phyloP scores from a whole-genome alignment of 2,888 invertebrate genomes.

The Euspilapteryx auroguttella region DNA sequence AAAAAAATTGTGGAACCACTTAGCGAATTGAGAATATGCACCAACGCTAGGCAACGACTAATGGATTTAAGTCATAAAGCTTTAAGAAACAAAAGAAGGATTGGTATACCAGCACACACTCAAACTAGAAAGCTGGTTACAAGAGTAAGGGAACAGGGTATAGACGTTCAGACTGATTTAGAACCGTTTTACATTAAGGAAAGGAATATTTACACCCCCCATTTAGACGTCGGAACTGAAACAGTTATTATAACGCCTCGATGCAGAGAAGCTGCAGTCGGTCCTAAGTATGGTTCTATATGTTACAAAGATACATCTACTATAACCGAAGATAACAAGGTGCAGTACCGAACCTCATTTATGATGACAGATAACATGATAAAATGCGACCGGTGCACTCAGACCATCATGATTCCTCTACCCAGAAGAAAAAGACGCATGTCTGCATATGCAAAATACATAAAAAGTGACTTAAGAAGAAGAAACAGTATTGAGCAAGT shows the following conservation, averaged over 20 bases:
- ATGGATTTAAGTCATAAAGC: conserved; percentile 64
- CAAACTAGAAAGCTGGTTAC: conserved; percentile 56
- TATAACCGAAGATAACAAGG: conserved; percentile 25
- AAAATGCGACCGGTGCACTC: conserved; percentile 25
- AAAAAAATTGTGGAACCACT: conserved; percentile 42
- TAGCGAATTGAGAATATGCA: conserved; percentile 59
- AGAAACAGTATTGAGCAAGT: conserved; percentile 22
- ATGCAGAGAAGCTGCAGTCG: conserved; percentile 45
- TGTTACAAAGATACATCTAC: conserved; percentile 26
- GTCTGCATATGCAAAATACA: conserved; percentile 15
- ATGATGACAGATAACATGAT: conserved; percentile 32
- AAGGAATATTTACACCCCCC: conserved; percentile 18
- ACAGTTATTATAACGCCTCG: conserved; percentile 44
- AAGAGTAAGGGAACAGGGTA: conserved; percentile 59
- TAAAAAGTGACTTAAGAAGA: conserved; percentile 14
- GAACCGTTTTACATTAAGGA: conserved; percentile 31
- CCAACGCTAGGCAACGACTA: conserved; percentile 59
- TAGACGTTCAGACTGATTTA: conserved; percentile 58
- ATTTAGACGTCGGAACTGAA: conserved; percentile 36
- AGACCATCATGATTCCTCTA: conserved; percentile 30
- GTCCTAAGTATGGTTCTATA: conserved; percentile 30
- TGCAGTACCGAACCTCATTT: conserved; percentile 27
- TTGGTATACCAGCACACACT: conserved; percentile 56
- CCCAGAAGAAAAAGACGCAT: conserved; percentile 29
- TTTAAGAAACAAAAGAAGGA: conserved; percentile 47